Percentiles rank a stretch among this genome's conserved stretches.
These are phyloP conservation scores for Apis dorsata DNA, from an alignment of 1,140 invertebrate genomes.

Conservation along the genomic window DNA sequence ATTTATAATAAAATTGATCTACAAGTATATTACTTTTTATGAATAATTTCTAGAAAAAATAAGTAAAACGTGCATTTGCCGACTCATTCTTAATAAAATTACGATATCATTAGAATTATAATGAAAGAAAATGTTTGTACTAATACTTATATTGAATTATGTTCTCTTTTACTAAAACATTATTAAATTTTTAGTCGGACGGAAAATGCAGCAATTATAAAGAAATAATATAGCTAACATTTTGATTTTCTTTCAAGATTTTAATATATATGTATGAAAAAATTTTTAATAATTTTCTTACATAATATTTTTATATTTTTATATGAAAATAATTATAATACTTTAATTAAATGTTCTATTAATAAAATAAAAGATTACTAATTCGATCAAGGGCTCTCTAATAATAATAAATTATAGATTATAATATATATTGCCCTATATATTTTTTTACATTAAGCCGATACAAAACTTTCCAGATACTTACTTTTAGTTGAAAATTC, in stretches of 20 bases:
- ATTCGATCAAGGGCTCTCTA: slow-evolving; percentile 20
- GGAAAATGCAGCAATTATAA: slow-evolving; percentile 23
- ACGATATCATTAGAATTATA: slow-evolving; percentile 3
- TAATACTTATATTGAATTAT: slow-evolving; percentile 35
- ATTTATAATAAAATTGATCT: slow-evolving; percentile 3
- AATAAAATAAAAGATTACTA: slow-evolving; percentile 24
- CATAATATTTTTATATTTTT: background rate
- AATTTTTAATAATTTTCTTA: background rate
- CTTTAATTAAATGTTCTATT: background rate
- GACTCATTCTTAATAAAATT: background rate
- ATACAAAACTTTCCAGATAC: slow-evolving; percentile 45
- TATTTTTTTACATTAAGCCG: slow-evolving; percentile 17
- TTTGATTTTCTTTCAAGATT: slow-evolving; percentile 5
- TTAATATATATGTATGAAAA: background rate
- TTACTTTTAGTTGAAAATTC: background rate
- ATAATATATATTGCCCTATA: slow-evolving; percentile 29
- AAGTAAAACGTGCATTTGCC: slow-evolving; percentile 30
- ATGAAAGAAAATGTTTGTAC: slow-evolving; percentile 26
- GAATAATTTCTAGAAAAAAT: slow-evolving; percentile 21
- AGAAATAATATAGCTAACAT: slow-evolving; percentile 29
- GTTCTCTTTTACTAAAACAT: background rate
- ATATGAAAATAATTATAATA: slow-evolving; percentile 23
- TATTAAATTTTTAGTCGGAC: slow-evolving; percentile 26
- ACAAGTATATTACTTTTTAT: slow-evolving; percentile 19
- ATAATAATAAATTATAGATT: slow-evolving; percentile 41